Evolutionary conservation across 2,113 vertebrate species (phyloP).

Genomic region (Hipposideros armiger): DNA sequence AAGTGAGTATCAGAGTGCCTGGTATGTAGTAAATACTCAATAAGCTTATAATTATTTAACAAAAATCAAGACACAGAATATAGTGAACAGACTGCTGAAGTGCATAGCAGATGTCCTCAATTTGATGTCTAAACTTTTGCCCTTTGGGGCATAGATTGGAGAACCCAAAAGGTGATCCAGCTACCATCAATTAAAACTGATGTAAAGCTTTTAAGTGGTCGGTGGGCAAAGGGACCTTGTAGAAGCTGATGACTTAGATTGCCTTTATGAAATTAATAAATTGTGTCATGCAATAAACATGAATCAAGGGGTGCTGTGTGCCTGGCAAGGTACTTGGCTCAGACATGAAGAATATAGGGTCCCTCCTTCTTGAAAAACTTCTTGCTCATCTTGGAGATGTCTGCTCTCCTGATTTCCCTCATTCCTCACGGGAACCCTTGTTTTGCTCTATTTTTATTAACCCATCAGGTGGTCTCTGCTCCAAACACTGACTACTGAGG

Average conservation of each 20-base stretch:
- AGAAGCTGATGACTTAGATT: neutral
- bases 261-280: constrained; percentile 34
- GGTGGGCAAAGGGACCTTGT: neutral
- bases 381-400: neutral
- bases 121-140: neutral
- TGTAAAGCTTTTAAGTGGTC: neutral
- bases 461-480: neutral
- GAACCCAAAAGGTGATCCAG: neutral
- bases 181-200: neutral
- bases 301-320: neutral
- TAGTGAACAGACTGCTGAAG: neutral
- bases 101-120: neutral
- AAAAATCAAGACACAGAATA: neutral
- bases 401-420: neutral
- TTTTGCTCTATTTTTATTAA: neutral
- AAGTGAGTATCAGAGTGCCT: neutral
- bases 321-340: neutral
- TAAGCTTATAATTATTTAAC: neutral
- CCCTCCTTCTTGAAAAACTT: neutral
- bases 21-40: neutral
- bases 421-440: neutral
- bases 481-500: neutral
- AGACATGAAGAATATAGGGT: neutral
- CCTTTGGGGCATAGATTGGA: neutral
- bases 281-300: neutral